Conservation (phyloP, 2,888 invertebrate genomes). For the Margaritifera margaritifera region DNA sequence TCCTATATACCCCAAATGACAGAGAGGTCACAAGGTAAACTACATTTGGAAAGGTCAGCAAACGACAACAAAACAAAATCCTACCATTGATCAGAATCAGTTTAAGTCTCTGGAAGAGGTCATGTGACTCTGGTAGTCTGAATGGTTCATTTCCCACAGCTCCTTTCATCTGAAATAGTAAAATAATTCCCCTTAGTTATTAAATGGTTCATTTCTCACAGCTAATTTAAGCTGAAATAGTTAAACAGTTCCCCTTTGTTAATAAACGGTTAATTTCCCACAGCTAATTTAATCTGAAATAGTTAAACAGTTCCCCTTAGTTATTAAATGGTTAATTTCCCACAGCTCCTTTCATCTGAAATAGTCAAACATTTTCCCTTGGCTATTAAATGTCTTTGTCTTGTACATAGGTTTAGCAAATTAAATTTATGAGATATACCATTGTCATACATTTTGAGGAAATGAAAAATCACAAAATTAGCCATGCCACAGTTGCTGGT, state of each 20-base stretch:
- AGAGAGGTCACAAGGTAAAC: too few relatives aligned
- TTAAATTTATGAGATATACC: too few relatives aligned
- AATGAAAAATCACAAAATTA: too few relatives aligned
- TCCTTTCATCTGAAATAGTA: constrained; percentile 56
- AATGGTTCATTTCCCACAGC: constrained; percentile 61
- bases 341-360: constrained; percentile 60
- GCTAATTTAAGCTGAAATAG: constrained; percentile 59
- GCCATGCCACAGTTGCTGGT: too few relatives aligned
- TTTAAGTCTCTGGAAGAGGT: constrained; percentile 76
- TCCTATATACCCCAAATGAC: too few relatives aligned
- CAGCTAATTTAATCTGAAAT: constrained; percentile 60
- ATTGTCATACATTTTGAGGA: too few relatives aligned
- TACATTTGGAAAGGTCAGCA: neutral
- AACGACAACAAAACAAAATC: neutral
- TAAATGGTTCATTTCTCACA: constrained; percentile 54
- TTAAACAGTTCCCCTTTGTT: too few relatives aligned
- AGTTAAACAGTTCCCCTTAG: too few relatives aligned
- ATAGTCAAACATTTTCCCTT: too few relatives aligned
- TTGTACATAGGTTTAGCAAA: too few relatives aligned
- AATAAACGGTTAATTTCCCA: constrained; percentile 66
- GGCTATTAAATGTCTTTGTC: too few relatives aligned
- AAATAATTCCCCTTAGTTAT: neutral
- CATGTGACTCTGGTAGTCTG: constrained; percentile 75
- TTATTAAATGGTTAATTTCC: constrained; percentile 67
- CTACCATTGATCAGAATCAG: constrained; percentile 74